Evolutionary conservation across 37 sponge, comb jelly and placozoan species (phyloP).

Genomic region (Halichondria panicea): DNA sequence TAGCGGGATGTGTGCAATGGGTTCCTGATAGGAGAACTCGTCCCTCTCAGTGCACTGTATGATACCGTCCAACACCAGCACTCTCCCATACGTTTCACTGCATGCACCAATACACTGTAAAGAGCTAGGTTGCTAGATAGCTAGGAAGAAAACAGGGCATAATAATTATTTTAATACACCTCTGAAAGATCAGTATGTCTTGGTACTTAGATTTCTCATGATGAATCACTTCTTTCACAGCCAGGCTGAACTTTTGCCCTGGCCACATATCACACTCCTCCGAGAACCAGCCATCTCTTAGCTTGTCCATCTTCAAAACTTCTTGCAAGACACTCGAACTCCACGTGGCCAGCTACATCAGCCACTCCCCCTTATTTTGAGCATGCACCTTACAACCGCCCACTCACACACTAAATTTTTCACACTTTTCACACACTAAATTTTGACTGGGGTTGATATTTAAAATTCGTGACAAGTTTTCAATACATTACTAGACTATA

Average conservation of each 20-base stretch:
- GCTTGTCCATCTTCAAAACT: slow-evolving; percentile 19
- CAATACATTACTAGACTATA: no score
- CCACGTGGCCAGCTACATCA: no score
- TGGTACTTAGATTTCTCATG: slow-evolving; percentile 57
- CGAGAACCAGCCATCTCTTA: slow-evolving; percentile 45
- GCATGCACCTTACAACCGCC: no score
- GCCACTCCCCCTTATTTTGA: no score
- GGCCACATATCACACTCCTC: slow-evolving; percentile 63
- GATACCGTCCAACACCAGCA: slow-evolving; percentile 84
- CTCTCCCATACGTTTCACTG: slow-evolving; percentile 80
- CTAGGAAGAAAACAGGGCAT: neutral
- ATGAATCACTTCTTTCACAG: slow-evolving; percentile 59
- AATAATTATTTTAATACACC: slow-evolving; percentile 15
- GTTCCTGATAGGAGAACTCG: slow-evolving; percentile 89
- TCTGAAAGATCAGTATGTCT: slow-evolving; percentile 66
- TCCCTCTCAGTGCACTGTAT: slow-evolving; percentile 90
- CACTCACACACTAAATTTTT: no score
- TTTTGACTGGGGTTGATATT: no score
- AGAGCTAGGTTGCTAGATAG: neutral
- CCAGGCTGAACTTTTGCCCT: slow-evolving; percentile 61
- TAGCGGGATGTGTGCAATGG: slow-evolving; percentile 81
- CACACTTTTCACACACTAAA: no score
- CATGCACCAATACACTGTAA: neutral
- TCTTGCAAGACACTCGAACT: no score
- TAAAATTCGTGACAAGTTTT: no score